These are phyloP conservation scores for Girardinichthys multiradiatus DNA, from an alignment of 2,113 vertebrate species.

Conservation along the genomic window DNA sequence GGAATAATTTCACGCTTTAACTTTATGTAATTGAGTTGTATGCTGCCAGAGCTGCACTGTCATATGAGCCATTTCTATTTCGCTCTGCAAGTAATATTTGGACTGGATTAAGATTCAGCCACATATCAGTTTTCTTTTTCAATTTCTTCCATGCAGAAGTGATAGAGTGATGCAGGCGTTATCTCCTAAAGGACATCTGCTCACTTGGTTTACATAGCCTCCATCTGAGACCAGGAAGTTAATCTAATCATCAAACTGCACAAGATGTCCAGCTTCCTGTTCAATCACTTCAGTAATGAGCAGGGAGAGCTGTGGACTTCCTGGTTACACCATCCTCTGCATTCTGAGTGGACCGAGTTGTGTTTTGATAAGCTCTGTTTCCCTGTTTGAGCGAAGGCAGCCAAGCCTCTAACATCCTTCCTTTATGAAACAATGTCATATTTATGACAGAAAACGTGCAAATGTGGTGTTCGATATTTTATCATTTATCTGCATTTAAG, in stretches of 20 bases:
- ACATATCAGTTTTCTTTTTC: constrained; percentile 62
- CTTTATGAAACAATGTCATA: constrained; percentile 45
- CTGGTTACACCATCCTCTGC: constrained; percentile 73
- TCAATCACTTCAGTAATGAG: constrained; percentile 79
- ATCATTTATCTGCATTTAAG: not conserved
- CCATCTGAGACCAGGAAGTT: constrained; percentile 73
- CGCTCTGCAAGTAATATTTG: constrained; percentile 52
- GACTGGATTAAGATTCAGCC: constrained; percentile 65
- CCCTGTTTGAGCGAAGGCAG: constrained; percentile 44
- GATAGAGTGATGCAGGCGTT: constrained; percentile 69
- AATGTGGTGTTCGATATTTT: constrained; percentile 15
- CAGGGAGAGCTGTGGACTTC: constrained; percentile 73
- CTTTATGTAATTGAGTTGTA: constrained; percentile 51
- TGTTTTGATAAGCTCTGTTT: constrained; percentile 84
- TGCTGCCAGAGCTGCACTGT: constrained; percentile 33
- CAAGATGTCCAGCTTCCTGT: constrained; percentile 82
- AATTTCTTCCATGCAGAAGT: constrained; percentile 65
- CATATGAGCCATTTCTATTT: constrained; percentile 31
- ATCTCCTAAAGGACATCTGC: constrained; percentile 84
- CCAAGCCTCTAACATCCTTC: constrained; percentile 70
- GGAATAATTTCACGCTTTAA: constrained; percentile 56
- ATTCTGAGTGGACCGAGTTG: constrained; percentile 68
- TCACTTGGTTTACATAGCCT: constrained; percentile 70
- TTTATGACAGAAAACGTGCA: constrained; percentile 14
- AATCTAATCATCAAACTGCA: constrained; percentile 81